These are phyloP conservation scores for Elephantulus edwardii DNA, from an alignment of 2,113 vertebrate genomes.

Conservation along the genomic window DNA sequence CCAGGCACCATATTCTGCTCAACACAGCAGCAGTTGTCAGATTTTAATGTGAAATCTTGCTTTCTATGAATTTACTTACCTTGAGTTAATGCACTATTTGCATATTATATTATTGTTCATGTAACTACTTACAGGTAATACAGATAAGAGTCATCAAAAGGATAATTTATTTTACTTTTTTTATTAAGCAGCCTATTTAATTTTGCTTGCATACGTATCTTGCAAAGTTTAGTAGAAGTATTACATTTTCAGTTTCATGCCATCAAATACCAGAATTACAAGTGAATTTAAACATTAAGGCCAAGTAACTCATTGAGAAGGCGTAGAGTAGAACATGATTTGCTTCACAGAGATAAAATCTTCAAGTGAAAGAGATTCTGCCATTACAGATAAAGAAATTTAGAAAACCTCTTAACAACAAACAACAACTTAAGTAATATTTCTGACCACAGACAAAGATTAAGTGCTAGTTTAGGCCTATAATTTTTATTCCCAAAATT, in stretches of 20 bases:
- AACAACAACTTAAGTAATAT: conserved; percentile 10
- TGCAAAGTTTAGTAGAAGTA: not conserved
- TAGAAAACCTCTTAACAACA: not conserved
- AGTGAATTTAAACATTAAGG: not conserved
- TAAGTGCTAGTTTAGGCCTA: not conserved
- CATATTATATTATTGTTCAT: not conserved
- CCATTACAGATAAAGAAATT: not conserved
- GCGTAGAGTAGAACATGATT: not conserved
- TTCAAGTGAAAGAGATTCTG: not conserved
- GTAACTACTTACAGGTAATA: not conserved
- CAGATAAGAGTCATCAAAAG: not conserved
- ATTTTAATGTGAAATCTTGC: not conserved
- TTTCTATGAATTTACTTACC: conserved; percentile 10
- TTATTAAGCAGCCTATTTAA: not conserved
- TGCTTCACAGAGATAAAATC: not conserved
- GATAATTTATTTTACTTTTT: conserved; percentile 7
- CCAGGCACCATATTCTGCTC: not conserved
- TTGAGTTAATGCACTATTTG: not conserved
- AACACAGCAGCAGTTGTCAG: not conserved
- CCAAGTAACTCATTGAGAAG: not conserved
- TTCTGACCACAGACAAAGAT: not conserved
- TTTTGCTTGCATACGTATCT: conserved; percentile 9
- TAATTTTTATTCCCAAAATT: not conserved
- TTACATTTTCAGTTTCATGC: conserved; percentile 28
- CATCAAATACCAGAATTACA: conserved; percentile 13